These are phyloP conservation scores for Calidris pygmaea DNA, from an alignment of 2,113 vertebrate species.

Conservation along the genomic window DNA sequence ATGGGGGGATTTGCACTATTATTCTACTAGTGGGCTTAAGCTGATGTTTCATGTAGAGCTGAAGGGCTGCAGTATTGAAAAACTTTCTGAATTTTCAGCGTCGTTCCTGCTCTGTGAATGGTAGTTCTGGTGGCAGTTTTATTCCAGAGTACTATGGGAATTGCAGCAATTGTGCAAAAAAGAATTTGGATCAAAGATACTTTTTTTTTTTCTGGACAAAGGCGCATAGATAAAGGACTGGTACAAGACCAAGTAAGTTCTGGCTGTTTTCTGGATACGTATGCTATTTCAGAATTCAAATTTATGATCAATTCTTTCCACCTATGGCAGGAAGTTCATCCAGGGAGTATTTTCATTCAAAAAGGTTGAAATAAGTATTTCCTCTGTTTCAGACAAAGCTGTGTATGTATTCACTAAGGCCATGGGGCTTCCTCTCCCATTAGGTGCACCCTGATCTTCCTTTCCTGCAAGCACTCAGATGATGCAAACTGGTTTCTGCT, in stretches of 20 bases:
- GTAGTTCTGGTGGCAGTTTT: not conserved
- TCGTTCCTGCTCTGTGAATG: not conserved
- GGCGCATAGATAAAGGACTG: not conserved
- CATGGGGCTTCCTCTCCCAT: accelerated
- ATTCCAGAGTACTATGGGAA: not conserved
- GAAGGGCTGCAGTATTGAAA: not conserved
- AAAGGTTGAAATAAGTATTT: not conserved
- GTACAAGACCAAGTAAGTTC: accelerated
- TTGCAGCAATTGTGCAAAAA: not conserved
- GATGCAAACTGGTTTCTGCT: not conserved
- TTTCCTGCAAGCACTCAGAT: not conserved
- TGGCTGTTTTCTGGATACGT: accelerated
- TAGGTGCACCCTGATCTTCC: not conserved
- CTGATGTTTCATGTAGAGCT: not conserved
- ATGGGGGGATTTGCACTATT: not conserved
- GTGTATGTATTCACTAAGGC: not conserved
- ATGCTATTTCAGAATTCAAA: not conserved
- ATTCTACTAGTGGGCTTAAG: not conserved
- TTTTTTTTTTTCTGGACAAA: not conserved
- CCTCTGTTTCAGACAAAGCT: not conserved
- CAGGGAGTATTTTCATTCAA: not conserved
- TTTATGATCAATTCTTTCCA: not conserved
- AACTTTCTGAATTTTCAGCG: not conserved
- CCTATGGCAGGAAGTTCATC: not conserved
- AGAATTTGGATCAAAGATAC: not conserved